Evolutionary conservation across 2,113 vertebrate species (phyloP).

Genomic region (Microcebus tavaratra): DNA sequence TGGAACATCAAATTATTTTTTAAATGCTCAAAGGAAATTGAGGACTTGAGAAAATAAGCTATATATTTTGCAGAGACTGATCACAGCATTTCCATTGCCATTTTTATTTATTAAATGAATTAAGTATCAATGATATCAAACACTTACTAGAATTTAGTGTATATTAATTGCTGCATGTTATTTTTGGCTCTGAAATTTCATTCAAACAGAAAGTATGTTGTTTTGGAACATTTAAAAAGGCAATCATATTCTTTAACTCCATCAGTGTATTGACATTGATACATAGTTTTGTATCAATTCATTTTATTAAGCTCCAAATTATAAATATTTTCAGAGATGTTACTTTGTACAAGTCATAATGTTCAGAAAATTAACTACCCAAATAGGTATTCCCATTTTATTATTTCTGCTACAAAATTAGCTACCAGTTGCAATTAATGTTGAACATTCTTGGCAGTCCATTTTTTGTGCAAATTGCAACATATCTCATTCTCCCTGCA

Average conservation of each 20-base stretch:
- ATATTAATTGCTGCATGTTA: neutral
- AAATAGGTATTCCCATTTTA: neutral
- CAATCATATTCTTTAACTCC: neutral
- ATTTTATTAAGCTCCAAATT: conserved; percentile 6
- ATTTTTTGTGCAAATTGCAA: neutral
- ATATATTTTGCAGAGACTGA: conserved; percentile 55
- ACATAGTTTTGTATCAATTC: neutral
- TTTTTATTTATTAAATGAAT: conserved; percentile 49
- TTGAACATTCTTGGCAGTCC: neutral
- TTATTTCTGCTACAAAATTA: conserved; percentile 13
- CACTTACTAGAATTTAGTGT: neutral
- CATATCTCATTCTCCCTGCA: neutral
- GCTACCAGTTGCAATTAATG: neutral
- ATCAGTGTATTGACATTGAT: neutral
- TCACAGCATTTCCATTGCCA: conserved; percentile 55
- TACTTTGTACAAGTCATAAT: neutral
- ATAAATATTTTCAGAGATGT: conserved; percentile 43
- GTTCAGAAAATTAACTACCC: conserved; percentile 37
- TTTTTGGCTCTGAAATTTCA: conserved; percentile 7
- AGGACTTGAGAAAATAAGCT: conserved; percentile 29
- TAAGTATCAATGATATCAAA: neutral
- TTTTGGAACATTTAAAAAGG: neutral
- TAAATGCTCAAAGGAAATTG: conserved; percentile 40
- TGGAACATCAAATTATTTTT: conserved; percentile 27
- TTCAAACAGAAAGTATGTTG: neutral